Evolutionary conservation across 2,888 invertebrate genomes (phyloP).

Genomic region (Hydrotaea cyrtoneurina): DNA sequence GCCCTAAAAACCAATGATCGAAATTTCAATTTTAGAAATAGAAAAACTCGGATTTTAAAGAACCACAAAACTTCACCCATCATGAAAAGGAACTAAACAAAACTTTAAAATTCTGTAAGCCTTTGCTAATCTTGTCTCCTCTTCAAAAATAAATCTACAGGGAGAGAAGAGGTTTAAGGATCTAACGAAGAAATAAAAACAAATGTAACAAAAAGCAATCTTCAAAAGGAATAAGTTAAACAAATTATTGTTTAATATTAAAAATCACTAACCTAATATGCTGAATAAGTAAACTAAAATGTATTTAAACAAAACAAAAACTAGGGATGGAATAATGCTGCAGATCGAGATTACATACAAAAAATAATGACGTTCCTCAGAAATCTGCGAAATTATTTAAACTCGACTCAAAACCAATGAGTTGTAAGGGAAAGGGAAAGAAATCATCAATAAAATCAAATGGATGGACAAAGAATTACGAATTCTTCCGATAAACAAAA

Average conservation of each 20-base stretch:
- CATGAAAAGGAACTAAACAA: not conserved
- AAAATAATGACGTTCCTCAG: constrained; percentile 23
- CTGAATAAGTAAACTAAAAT: constrained; percentile 23
- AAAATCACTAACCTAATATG: constrained; percentile 28
- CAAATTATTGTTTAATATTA: constrained; percentile 23
- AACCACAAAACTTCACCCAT: constrained; percentile 22
- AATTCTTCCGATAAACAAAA: constrained; percentile 35
- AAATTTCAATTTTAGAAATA: not conserved
- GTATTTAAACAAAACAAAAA: constrained; percentile 35
- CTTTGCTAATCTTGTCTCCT: not conserved
- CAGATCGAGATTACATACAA: not conserved
- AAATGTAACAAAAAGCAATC: not conserved
- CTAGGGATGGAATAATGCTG: constrained; percentile 59
- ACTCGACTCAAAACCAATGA: constrained; percentile 20
- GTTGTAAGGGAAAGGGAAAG: not conserved
- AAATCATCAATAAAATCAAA: constrained; percentile 12
- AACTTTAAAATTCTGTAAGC: not conserved
- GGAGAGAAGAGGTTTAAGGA: not conserved
- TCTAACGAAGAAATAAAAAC: not conserved
- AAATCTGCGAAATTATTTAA: constrained; percentile 6
- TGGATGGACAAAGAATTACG: constrained; percentile 28
- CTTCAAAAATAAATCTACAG: not conserved
- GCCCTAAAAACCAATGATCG: constrained; percentile 15
- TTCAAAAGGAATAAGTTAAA: not conserved
- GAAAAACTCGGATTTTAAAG: not conserved